Evolutionary conservation across 1,140 invertebrate species (phyloP).

Genomic region (Papilio glaucus): DNA sequence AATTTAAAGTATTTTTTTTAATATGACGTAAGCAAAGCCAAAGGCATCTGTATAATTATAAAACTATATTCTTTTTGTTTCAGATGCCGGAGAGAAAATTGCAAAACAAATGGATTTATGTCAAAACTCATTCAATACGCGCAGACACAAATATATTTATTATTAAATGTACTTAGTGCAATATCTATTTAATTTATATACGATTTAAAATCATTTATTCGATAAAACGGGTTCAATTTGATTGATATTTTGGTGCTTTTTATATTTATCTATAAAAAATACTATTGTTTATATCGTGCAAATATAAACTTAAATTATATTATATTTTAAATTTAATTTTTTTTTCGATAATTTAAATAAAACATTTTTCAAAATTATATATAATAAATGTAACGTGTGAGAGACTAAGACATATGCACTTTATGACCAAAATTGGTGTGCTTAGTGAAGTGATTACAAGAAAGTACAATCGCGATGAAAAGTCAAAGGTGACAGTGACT

Average conservation of each 20-base stretch:
- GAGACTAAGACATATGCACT: constrained; percentile 1
- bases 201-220: constrained; percentile 47
- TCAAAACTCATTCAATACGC: constrained; percentile 38
- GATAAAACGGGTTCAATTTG: constrained; percentile 53
- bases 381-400: background rate
- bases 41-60: background rate
- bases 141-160: constrained; percentile 49
- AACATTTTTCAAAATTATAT: constrained; percentile 18
- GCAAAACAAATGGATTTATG: constrained; percentile 39
- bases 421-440: background rate
- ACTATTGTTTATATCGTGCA: constrained; percentile 33
- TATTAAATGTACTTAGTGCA: constrained; percentile 56
- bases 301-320: constrained; percentile 21
- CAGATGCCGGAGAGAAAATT: constrained; percentile 57
- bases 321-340: constrained; percentile 23
- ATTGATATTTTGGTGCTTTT: constrained; percentile 48
- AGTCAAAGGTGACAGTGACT: constrained; percentile 38
- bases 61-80: constrained; percentile 48
- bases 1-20: background rate
- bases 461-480: constrained; percentile 33
- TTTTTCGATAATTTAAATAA: constrained; percentile 18
- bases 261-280: constrained; percentile 32
- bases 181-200: constrained; percentile 49
- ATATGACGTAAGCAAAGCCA: background rate
- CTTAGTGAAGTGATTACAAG: constrained; percentile 21